Evolutionary conservation across 1,140 invertebrate genomes (phyloP), one percentile per base, ranked within the genome.

Genomic region (Camponotus vicinus): DNA sequence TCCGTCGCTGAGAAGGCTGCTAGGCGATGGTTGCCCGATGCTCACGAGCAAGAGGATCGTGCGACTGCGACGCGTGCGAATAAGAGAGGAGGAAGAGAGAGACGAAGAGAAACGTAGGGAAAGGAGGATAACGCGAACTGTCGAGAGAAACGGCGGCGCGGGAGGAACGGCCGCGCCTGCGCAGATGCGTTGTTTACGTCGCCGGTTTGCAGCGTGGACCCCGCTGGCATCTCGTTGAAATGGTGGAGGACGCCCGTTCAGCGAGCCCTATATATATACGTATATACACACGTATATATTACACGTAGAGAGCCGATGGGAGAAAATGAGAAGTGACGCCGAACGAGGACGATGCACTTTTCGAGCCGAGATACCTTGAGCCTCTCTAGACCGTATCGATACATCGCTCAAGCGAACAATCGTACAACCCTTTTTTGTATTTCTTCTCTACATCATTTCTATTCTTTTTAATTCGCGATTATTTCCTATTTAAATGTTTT

Each of bases 181-280:
- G 93, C 93, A 76, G 40, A 61, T 21, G 27, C 71, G 91, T 94
- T 94, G 94, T 94, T 94, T 94, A 94, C 93, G 92, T 94, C 93
- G 91, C 90, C 91, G 91, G 92, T 8, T 75, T 91, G 88, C 88
- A 86, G 75, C 87, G 86, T 82, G 67, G 79, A 88, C 70, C 64
- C 64, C 42, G 67, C 78, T 79, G 59, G 76, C 86, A 59, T 89
- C 75, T 77, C 18, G 71, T 55, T 37, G 69, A 76, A 85, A 90
- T 80, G 85, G 71, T 63, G 82, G 88, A 89, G 88, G 85, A 83
- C 77, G 88, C 77, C 52, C 79, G 84, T 73, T 78, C 70, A 66
- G 32, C 76, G 49, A 80, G 57, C 42, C 40, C 64, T 75, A 83
- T 63, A 45, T 59, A 73, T 6, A 21, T 32, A 69, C 6, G 21